Base-by-base conservation (phyloP, 2,888 invertebrate species). In the Pseudococcus longispinus region DNA sequence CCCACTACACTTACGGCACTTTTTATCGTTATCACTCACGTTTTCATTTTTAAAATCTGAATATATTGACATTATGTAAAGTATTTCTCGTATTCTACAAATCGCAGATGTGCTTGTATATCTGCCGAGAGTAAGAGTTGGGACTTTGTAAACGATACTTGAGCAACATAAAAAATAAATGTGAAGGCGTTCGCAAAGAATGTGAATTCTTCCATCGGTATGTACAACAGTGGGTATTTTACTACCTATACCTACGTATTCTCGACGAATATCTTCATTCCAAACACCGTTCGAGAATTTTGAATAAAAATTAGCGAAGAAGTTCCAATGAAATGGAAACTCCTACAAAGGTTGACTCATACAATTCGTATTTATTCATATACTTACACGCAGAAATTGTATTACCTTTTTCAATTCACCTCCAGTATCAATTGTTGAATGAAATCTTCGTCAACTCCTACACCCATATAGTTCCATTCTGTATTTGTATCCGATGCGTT, bases 1-100 rank as follows among this genome's bases (percentile, higher is more conserved):
- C 42, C 23, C 26, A 23, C 18, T 20, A n/a, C 8, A n/a, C n/a
- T n/a, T 77, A 42, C 42, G 3, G 9, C 18, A 70, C n/a, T 42
- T 20, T 42, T 32, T 42, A 42, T 80, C 77, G 15, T 80, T 20
- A 80, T 80, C 70, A 70, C 29, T 20, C 77, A 80, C 42, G 77
- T 80, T 80, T 80, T 80, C 15, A 70, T 32, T 42, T 80, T 77
- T 42, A 20, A 42, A 80, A 80, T 80, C 42, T 20, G 9, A 80
- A 20, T 80, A 74, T 74, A 80, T 42, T 80, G 77, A 80, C 70
- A 29, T 80, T 37, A 80, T 13, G 18, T 42, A 80, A 80, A 20
- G 3, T 20, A 80, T 26, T 42, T n/a, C 42, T 13, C 20, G 77
- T 42, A 42, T 20, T 18, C 20, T 11, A 20, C 77, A 60, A 60